A percentile compares a stretch with the other conserved stretches of the same genome.
These are phyloP conservation scores for Araneus ventricosus DNA, from an alignment of 1,140 invertebrate species.

Conservation along the genomic window DNA sequence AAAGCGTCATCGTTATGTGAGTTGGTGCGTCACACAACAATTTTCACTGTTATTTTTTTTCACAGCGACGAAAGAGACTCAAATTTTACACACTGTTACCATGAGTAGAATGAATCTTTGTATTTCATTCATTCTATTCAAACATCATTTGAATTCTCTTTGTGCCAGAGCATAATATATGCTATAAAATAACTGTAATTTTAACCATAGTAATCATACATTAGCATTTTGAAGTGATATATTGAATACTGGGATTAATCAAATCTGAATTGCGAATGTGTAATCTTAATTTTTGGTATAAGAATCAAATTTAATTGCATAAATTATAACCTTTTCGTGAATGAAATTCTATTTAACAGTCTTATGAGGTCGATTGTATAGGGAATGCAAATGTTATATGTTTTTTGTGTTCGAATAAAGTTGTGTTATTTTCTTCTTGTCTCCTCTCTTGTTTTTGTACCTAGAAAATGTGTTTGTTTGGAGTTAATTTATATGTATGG, in stretches of 20 bases:
- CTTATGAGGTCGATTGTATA: constrained; percentile 58
- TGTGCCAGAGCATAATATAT: too few relatives aligned
- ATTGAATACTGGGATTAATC: background rate
- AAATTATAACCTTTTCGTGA: background rate
- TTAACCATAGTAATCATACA: too few relatives aligned
- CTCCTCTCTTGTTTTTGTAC: background rate
- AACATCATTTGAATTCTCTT: background rate
- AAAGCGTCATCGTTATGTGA: constrained; percentile 46
- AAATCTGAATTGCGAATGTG: background rate
- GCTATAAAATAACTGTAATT: too few relatives aligned
- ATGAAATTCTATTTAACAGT: background rate
- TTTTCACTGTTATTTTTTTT: background rate
- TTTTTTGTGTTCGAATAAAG: constrained; percentile 65
- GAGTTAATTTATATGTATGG: too few relatives aligned
- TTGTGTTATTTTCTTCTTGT: constrained; percentile 49
- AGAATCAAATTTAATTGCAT: background rate
- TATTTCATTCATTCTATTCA: constrained; percentile 4
- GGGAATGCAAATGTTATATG: constrained; percentile 46
- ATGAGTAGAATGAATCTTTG: too few relatives aligned
- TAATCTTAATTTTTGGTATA: background rate
- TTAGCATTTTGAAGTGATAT: constrained; percentile 3
- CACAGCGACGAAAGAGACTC: background rate
- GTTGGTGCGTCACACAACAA: background rate
- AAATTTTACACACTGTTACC: background rate
- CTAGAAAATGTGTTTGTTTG: too few relatives aligned